Conservation (phyloP, 2,797 vertebrate species). For the Holocentrus rufus region DNA sequence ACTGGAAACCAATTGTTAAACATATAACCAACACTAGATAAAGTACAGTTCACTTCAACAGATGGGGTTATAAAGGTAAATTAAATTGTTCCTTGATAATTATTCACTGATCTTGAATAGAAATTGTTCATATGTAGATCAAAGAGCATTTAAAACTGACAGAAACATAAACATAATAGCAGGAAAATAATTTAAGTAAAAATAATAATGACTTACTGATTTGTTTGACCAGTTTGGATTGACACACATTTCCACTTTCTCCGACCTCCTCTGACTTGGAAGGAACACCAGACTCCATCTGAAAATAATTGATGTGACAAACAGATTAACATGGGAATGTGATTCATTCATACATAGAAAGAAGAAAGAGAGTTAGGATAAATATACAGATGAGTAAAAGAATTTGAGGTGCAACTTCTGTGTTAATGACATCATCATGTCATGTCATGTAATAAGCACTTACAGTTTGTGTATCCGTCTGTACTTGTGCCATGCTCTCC, state of each 20-base stretch:
- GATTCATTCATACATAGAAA: neutral
- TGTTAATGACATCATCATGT: neutral
- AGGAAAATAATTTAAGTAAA: neutral
- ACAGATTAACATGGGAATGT: neutral
- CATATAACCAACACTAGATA: too few species aligned
- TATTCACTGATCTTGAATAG: neutral
- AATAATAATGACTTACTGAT: slow-evolving; percentile 66
- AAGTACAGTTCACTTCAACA: too few species aligned
- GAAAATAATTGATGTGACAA: slow-evolving; percentile 14
- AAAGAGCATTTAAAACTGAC: too few species aligned
- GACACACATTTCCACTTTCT: slow-evolving; percentile 40
- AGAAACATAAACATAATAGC: too few species aligned
- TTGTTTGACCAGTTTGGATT: slow-evolving; percentile 65
- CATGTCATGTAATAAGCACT: slow-evolving; percentile 10
- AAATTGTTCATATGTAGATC: too few species aligned
- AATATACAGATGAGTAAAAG: neutral
- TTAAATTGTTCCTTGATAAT: neutral
- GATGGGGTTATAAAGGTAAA: too few species aligned
- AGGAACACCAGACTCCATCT: slow-evolving; percentile 48
- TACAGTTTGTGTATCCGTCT: slow-evolving; percentile 49
- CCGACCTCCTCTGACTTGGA: slow-evolving; percentile 37
- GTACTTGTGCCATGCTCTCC: slow-evolving; percentile 17
- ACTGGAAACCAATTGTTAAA: too few species aligned
- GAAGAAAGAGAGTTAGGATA: neutral
- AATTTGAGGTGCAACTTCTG: neutral